These are phyloP conservation scores for Nycticorax nycticorax DNA, from an alignment of 2,113 vertebrate species.

Conservation along the genomic window DNA sequence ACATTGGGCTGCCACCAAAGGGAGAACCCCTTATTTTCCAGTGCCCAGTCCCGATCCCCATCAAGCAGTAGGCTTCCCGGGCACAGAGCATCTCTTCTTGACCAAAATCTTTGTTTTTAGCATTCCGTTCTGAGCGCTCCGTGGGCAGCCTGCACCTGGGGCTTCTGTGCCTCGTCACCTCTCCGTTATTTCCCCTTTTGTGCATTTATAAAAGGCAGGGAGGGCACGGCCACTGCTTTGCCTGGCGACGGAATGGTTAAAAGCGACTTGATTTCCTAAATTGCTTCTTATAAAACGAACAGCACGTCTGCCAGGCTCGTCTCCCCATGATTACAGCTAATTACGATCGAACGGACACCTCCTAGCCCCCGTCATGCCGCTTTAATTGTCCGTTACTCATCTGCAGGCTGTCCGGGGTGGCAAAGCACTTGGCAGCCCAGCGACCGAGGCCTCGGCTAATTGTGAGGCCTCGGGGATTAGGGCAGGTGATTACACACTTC, in stretches of 20 bases:
- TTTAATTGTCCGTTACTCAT: constrained; percentile 95
- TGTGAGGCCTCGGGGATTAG: constrained; percentile 91
- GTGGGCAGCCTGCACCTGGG: background rate
- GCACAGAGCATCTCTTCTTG: background rate
- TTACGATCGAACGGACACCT: constrained; percentile 90
- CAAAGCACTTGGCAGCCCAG: constrained; percentile 79
- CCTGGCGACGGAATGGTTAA: constrained; percentile 70
- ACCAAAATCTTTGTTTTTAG: background rate
- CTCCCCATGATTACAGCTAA: constrained; percentile 93
- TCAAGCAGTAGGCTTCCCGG: rapidly evolving
- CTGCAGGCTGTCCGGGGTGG: constrained; percentile 80
- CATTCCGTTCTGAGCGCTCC: background rate
- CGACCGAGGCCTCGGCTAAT: constrained; percentile 86
- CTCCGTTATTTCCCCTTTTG: background rate
- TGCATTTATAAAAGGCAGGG: rapidly evolving
- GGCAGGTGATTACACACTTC: constrained; percentile 93
- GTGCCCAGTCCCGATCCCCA: background rate
- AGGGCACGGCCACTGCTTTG: background rate
- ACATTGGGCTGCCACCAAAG: background rate
- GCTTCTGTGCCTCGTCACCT: rapidly evolving
- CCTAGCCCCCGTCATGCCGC: constrained; percentile 83
- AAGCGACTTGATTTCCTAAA: constrained; percentile 82
- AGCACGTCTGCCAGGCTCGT: constrained; percentile 77
- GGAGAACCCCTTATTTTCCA: background rate
- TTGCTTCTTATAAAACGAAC: constrained; percentile 83